Base-by-base conservation (phyloP, 2,888 invertebrate genomes). In the Monopis laevigella region DNA sequence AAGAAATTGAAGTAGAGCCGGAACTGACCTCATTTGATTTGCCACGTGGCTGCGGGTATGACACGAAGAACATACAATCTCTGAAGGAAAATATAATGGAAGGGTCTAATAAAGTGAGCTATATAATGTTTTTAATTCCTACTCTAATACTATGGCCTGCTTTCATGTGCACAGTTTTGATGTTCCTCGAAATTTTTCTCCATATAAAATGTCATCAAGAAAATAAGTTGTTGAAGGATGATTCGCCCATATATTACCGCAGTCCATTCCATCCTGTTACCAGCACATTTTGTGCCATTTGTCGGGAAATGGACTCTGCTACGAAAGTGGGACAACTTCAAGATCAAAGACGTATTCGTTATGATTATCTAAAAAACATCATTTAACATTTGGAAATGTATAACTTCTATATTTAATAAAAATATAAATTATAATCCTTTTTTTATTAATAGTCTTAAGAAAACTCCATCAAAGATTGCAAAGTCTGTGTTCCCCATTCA, bases 131-230 rank as follows among this genome's bases (percentile, higher is more conserved):
- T 43, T 66, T 88, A 8, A 68, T 88, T 49, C 86, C 87, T 1
- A 84, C 86, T 2, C 52, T 85, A 1, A 82, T 86, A 61, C 62
- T 84, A 34, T 86, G 83, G 49, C 83, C 85, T 7, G 77, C 83
- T 6, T 50, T 84, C 12, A 55, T 84, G 7, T 80, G 81, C 30
- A 55, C 81, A 1, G 47, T 84, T 17, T 58, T 87, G 17, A 70
- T 82, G 35, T 42, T 84, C 1, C 51, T 86, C 8, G 90, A 90
- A 65, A 65, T 84, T 12, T 62, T 77, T n/a, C 63, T 89, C 17
- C 89, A 90, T 58, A 74, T 83, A n/a, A 81, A 83, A 71, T 86
- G 88, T 5, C 89, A 90, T 54, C 84, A 83, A 48, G 87, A 86
- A 53, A 89, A 89, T 54, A 85, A 84, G 50, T 61, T 64, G 34